These are phyloP conservation scores for Bombyx mandarina DNA, from an alignment of 1,140 invertebrate species.

Conservation along the genomic window DNA sequence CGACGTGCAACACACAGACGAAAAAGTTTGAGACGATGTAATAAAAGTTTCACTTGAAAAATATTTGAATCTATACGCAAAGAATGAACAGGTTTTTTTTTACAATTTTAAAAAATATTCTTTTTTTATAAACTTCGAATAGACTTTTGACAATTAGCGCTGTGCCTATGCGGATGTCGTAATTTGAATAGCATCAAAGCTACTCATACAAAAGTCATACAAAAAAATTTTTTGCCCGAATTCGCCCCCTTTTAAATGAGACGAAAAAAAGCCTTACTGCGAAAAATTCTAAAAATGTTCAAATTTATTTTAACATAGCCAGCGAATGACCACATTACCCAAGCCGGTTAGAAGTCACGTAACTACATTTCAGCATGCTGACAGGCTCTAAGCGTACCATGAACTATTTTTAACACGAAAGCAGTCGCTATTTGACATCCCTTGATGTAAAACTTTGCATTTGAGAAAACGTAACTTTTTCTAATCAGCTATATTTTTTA, in stretches of 20 bases:
- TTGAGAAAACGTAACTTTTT: too few relatives aligned
- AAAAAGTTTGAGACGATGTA: too few relatives aligned
- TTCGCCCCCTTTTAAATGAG: background rate
- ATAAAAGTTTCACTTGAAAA: too few relatives aligned
- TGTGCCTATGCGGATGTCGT: background rate
- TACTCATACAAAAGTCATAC: background rate
- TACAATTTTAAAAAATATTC: background rate
- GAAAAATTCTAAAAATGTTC: background rate
- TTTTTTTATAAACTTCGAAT: background rate
- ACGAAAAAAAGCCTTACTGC: background rate
- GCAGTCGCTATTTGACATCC: too few relatives aligned
- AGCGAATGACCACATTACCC: too few relatives aligned
- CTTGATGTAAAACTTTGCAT: too few relatives aligned
- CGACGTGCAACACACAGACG: too few relatives aligned
- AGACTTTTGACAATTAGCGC: background rate
- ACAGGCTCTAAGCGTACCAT: too few relatives aligned
- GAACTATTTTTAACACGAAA: too few relatives aligned
- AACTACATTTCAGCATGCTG: too few relatives aligned
- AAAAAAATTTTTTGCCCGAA: background rate
- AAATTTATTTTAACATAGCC: background rate
- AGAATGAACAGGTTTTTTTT: background rate
- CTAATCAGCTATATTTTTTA: too few relatives aligned
- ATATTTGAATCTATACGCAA: background rate
- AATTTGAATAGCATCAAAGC: slow-evolving; percentile 1
- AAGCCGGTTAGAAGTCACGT: too few relatives aligned